phyloP scores from a whole-genome alignment of 2,113 vertebrate genomes.

The Rutilus rutilus region DNA sequence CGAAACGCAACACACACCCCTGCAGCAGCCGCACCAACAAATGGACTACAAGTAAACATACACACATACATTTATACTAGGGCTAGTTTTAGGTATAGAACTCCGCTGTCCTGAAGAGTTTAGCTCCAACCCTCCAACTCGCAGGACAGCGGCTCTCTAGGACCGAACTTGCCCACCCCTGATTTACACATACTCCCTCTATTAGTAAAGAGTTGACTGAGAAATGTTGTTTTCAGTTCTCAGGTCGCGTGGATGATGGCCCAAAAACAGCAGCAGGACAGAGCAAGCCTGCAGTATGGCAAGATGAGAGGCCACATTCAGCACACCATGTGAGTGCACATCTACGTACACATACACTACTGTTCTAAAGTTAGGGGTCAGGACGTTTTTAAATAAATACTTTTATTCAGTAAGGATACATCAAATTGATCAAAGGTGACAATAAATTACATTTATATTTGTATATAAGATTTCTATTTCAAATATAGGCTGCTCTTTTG shows the following conservation, averaged over 20 bases:
- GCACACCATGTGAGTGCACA: constrained; percentile 91
- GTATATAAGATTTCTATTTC: background rate
- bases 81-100: too few species aligned
- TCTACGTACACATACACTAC: background rate
- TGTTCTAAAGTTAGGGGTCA: background rate
- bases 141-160: too few species aligned
- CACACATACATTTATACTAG: background rate
- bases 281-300: constrained; percentile 95
- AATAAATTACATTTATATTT: background rate
- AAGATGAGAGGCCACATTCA: constrained; percentile 99
- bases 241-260: constrained; percentile 99
- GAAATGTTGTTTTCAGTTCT: constrained; percentile 77
- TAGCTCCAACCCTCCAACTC: too few species aligned
- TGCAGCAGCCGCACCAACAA: constrained; percentile 73
- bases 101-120: too few species aligned
- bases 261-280: constrained; percentile 98
- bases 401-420: background rate
- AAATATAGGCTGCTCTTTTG: background rate
- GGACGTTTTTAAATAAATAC: background rate
- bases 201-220: background rate
- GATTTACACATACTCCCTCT: background rate
- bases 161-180: too few species aligned
- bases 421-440: background rate
- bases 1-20: constrained; percentile 83
- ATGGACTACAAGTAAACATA: constrained; percentile 44